Evolutionary conservation across 2,888 invertebrate species (phyloP).

Genomic region (Polylopha cassiicola): DNA sequence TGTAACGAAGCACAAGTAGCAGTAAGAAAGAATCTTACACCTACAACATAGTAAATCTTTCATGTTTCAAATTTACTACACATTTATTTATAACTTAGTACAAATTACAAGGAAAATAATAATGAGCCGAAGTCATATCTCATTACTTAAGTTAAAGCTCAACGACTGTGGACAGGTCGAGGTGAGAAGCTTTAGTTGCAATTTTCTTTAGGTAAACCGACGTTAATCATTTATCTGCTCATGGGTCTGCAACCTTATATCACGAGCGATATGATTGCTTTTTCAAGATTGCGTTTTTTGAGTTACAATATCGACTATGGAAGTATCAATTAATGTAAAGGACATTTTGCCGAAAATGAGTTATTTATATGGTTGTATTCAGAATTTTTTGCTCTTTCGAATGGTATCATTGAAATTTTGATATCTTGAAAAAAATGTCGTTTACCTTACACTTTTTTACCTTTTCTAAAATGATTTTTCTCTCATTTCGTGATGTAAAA

Average conservation of each 20-base stretch:
- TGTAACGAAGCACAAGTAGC: conserved; percentile 20
- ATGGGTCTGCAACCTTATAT: conserved; percentile 23
- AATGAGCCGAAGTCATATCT: conserved; percentile 70
- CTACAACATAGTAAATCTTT: conserved; percentile 48
- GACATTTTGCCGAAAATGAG: too few species aligned
- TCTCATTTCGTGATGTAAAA: too few species aligned
- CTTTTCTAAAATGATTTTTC: too few species aligned
- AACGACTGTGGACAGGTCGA: conserved; percentile 58
- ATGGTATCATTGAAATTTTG: too few species aligned
- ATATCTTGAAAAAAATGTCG: too few species aligned
- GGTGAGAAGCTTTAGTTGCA: conserved; percentile 51
- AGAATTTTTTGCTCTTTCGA: too few species aligned
- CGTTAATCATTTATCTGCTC: too few species aligned
- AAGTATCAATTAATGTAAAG: too few species aligned
- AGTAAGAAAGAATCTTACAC: conserved; percentile 25
- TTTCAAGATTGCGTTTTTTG: too few species aligned
- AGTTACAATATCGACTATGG: too few species aligned
- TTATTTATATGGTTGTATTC: too few species aligned
- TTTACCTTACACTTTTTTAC: too few species aligned
- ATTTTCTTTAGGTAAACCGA: conserved; percentile 37
- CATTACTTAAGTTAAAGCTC: conserved; percentile 67
- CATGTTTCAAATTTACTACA: conserved; percentile 53
- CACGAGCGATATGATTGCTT: conserved; percentile 29
- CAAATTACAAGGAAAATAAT: conserved; percentile 64
- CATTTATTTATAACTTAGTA: conserved; percentile 51